These are phyloP conservation scores for Eolophus roseicapilla DNA, from an alignment of 2,113 vertebrate species.

Conservation along the genomic window DNA sequence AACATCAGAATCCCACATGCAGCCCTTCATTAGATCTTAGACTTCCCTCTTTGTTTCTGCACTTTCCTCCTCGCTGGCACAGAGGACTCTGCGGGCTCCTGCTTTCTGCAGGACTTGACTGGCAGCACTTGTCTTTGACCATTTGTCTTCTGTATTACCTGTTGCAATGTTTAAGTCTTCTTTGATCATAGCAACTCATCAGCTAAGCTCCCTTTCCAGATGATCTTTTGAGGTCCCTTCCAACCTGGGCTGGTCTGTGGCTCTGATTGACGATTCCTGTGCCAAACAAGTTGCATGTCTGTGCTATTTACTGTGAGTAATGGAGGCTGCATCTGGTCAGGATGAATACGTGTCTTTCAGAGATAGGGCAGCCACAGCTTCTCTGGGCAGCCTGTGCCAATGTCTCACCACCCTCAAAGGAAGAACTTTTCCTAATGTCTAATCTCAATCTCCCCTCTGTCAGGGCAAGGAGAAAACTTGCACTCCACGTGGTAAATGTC, in stretches of 20 bases:
- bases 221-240: background rate
- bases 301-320: background rate
- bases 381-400: background rate
- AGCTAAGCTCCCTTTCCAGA: background rate
- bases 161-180: background rate
- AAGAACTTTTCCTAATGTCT: background rate
- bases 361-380: background rate
- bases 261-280: background rate
- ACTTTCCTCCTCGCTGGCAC: background rate
- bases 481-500: rapidly evolving
- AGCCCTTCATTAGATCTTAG: background rate
- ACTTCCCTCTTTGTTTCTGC: background rate
- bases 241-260: background rate
- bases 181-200: background rate
- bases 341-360: background rate
- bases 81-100: background rate
- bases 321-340: background rate
- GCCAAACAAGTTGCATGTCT: background rate
- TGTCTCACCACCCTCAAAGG: background rate
- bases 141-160: background rate
- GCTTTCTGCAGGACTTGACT: background rate
- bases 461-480: background rate
- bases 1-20: background rate
- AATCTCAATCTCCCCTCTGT: background rate
- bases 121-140: background rate